phyloP scores from a whole-genome alignment of 2,113 vertebrate genomes.

The Ondatra zibethicus region DNA sequence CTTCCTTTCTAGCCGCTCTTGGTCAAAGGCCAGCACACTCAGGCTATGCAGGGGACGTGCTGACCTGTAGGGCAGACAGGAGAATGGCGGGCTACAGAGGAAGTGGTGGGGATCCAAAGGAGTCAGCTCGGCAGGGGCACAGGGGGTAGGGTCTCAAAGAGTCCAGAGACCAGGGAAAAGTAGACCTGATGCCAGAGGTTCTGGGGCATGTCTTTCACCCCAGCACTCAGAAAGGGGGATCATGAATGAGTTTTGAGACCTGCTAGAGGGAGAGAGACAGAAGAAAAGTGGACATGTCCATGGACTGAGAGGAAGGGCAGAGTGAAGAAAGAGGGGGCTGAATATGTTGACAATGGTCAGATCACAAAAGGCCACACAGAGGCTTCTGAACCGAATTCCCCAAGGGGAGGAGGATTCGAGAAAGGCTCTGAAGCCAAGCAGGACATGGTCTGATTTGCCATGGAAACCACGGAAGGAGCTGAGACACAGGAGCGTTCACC shows the following conservation, averaged over 20 bases:
- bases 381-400: not conserved
- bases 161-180: not conserved
- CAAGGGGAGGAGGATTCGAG: not conserved
- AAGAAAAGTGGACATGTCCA: not conserved
- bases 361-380: conserved; percentile 26
- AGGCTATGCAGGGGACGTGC: conserved; percentile 91
- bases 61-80: conserved; percentile 77
- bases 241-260: not conserved
- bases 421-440: not conserved
- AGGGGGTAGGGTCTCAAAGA: not conserved
- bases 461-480: not conserved
- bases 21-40: conserved; percentile 92
- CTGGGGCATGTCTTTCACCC: not conserved
- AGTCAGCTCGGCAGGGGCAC: not conserved
- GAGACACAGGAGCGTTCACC: not conserved
- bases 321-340: not conserved
- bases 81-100: not conserved
- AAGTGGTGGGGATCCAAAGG: not conserved
- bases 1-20: conserved; percentile 92
- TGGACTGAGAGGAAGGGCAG: not conserved
- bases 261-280: not conserved
- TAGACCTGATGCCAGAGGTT: not conserved
- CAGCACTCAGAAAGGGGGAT: not conserved
- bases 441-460: not conserved
- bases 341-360: not conserved